Evolutionary conservation across 2,888 invertebrate genomes (phyloP), one percentile per base, ranked within the genome.

Genomic region (Agrochola litura): DNA sequence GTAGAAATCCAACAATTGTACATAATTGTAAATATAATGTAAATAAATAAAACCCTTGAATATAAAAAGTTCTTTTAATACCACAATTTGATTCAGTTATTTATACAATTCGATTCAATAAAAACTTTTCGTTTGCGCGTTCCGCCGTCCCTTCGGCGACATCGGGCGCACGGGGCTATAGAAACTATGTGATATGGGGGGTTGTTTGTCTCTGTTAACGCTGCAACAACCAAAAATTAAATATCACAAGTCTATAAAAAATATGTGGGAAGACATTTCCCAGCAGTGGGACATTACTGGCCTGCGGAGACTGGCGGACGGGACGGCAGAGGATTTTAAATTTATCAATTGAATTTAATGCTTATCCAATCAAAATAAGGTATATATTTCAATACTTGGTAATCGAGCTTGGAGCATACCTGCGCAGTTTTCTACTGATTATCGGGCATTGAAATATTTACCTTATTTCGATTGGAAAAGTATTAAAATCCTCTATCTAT

Each of bases 121-220:
- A 72, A 89, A 92, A 66, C 49, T 69, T 46, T 79, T 84, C 2
- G 89, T 76, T 64, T 89, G 89, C 8, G 87, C 77, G 37, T 84
- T 91, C 58, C 92, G 88, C 43, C 92, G 86, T 1, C 92, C 92
- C 70, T 92, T 94, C 0, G 95, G 94, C 5, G 94, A 95, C 61
- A 89, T 68, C 0, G 94, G 94, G 6, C 95, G 91, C 54, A 84
- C 69, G 12, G 88, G 83, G 16, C 77, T 79, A 82, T 79, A 83
- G 75, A 89, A 89, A 71, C 77, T 88, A 64, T 88, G 90, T 0
- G 89, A 60, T 0, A 87, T n/a, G 0, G 82, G 37, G 19, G 79
- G 54, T 5, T 79, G 69, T 54, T 86, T 90, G 9, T 92, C 92
- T 54, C 85, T 88, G 16, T 72, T 49, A 16, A 76, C 52, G 65